Evolutionary conservation across 2,113 vertebrate species (phyloP), one percentile per base, ranked within the genome.

Genomic region (Atractosteus spatula): DNA sequence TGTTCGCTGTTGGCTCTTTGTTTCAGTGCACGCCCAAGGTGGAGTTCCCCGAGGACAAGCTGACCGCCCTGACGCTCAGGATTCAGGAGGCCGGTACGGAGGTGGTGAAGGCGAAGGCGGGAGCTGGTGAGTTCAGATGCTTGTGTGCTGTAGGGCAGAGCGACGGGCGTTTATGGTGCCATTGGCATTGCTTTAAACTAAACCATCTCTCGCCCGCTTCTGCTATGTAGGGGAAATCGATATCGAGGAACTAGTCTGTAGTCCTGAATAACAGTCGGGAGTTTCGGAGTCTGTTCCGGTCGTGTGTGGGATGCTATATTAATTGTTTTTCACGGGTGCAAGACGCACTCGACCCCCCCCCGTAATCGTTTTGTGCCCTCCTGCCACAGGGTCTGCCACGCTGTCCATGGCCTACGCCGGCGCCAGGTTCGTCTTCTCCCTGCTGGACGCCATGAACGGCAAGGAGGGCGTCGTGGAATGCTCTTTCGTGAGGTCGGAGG

Each of bases 1-100:
- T 66, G 10, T 66, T 45, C 44, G 13, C 59, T 56, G 7, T 41
- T 7, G 14, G 51, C 3, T 64, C 14, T 56, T 51, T 29, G 3
- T 70, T 83, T 3, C 73, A 95, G 92, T 96, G 96, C 73, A 95
- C 94, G 0, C 97, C 97, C 0, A 98, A 98, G 78, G 96, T 99
- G 16, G 96, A 98, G 69, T 95, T 99, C 54, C 95, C 96, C 8
- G 90, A 95, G 74, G 95, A 98, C 77, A 91, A 97, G 69, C 85
- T 99, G 79, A 71, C 89, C 0, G 75, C 95, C 0, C 90, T 99
- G 75, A 95, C 88, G 0, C 91, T 80, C 13, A 91, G 97, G 70
- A 98, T 99, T 85, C 97, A 99, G 82, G 97, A 99, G 73, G 97
- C 97, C 0, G 97, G 97, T 70, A 99, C 97, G 0, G 97, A 99